Percentiles rank a stretch among this genome's conserved stretches.
Evolutionary conservation across 1,140 invertebrate species (phyloP).

Genomic region (Pseudomyrmex cubaensis): DNA sequence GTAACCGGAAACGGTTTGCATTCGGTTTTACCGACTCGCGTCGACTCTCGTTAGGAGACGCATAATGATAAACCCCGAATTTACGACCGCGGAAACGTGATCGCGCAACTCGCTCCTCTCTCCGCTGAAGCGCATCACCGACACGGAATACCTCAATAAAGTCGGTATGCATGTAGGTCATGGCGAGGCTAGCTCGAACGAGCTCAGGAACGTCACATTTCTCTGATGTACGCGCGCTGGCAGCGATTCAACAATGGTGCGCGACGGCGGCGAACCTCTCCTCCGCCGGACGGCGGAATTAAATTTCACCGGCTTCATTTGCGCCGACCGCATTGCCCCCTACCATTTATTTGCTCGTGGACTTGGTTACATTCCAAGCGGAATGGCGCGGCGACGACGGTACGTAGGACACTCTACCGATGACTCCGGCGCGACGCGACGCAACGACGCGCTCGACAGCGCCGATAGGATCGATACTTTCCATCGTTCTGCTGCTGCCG

Average conservation of each 20-base stretch:
- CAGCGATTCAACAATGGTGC: slow-evolving; percentile 71
- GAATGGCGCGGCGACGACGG: slow-evolving; percentile 4
- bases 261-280: background rate
- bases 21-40: background rate
- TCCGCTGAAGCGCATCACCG: background rate
- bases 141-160: slow-evolving; percentile 70
- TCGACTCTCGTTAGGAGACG: slow-evolving; percentile 10
- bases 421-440: slow-evolving; percentile 11
- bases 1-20: background rate
- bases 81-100: slow-evolving; percentile 28
- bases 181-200: slow-evolving; percentile 49
- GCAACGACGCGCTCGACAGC: background rate
- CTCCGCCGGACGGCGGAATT: slow-evolving; percentile 60
- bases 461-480: slow-evolving; percentile 51
- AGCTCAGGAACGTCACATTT: slow-evolving; percentile 48
- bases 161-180: slow-evolving; percentile 73
- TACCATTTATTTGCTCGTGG: slow-evolving; percentile 65
- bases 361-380: slow-evolving; percentile 72
- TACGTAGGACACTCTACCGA: slow-evolving; percentile 43
- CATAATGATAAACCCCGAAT: slow-evolving; percentile 37
- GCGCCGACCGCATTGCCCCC: slow-evolving; percentile 50
- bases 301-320: slow-evolving; percentile 72
- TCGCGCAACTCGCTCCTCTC: slow-evolving; percentile 3
- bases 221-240: slow-evolving; percentile 69
- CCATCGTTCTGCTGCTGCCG: slow-evolving; percentile 15